phyloP scores from a whole-genome alignment of 2,888 invertebrate genomes.

The Micoletzkya japonica region DNA sequence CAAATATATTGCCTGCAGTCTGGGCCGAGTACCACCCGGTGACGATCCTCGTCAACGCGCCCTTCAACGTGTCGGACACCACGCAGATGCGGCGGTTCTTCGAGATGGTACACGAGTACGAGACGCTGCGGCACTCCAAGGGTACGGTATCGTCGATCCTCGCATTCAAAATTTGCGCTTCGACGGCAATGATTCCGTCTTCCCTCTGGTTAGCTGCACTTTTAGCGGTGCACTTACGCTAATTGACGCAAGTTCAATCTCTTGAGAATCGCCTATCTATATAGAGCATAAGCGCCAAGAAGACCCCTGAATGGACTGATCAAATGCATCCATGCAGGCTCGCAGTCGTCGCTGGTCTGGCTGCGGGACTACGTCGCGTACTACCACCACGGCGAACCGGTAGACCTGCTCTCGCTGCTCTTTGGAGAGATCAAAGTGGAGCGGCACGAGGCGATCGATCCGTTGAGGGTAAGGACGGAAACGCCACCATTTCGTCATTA shows the following conservation, averaged over 20 bases:
- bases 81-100: slow-evolving; percentile 47
- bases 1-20: slow-evolving; percentile 38
- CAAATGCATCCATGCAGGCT: slow-evolving; percentile 30
- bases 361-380: slow-evolving; percentile 56
- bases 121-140: slow-evolving; percentile 49
- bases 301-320: too few species aligned
- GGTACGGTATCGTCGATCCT: too few species aligned
- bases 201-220: too few species aligned
- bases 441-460: slow-evolving; percentile 1
- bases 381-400: slow-evolving; percentile 35
- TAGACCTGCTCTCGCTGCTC: slow-evolving; percentile 29
- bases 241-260: too few species aligned
- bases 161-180: too few species aligned
- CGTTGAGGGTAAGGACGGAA: slow-evolving; percentile 27
- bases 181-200: too few species aligned
- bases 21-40: slow-evolving; percentile 63
- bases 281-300: too few species aligned
- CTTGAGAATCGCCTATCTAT: too few species aligned
- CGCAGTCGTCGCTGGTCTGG: slow-evolving; percentile 56
- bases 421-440: slow-evolving; percentile 20
- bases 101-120: slow-evolving; percentile 56
- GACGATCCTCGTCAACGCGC: slow-evolving; percentile 54
- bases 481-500: too few species aligned
- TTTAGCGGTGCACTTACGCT: too few species aligned
- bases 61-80: slow-evolving; percentile 46